Conservation (phyloP, 2,888 invertebrate genomes). For the Caradrina kadenii region DNA sequence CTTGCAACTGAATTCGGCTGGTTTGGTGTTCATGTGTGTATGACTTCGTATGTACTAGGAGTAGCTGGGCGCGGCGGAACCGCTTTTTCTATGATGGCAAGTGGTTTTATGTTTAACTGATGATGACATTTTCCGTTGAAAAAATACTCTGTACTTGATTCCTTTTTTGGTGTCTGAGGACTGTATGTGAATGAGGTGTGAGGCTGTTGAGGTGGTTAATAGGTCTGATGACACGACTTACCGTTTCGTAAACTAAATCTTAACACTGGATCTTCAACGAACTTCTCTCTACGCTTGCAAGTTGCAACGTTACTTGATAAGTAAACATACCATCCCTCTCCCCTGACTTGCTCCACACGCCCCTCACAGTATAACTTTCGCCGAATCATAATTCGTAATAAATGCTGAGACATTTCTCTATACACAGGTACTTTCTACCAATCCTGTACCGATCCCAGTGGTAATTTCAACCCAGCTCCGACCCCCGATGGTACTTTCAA, state of each 20-base stretch:
- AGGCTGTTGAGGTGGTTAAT: conserved; percentile 13
- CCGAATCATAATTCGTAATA: conserved; percentile 73
- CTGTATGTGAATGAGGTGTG: conserved; percentile 18
- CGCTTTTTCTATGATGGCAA: conserved; percentile 31
- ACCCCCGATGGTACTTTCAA: conserved; percentile 16
- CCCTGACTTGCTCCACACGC: conserved; percentile 21
- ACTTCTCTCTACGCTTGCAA: no score
- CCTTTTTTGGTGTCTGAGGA: conserved; percentile 13
- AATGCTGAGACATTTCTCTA: conserved; percentile 68
- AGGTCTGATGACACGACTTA: conserved; percentile 3
- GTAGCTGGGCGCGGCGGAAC: conserved; percentile 15
- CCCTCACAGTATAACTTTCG: conserved; percentile 65
- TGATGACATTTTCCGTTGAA: conserved; percentile 43
- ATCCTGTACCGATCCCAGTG: conserved; percentile 4
- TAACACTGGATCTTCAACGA: no score
- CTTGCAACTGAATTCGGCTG: conserved; percentile 40
- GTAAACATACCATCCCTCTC: neutral
- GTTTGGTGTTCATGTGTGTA: conserved; percentile 23
- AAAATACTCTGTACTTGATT: conserved; percentile 11
- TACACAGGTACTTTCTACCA: conserved; percentile 54
- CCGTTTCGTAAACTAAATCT: neutral
- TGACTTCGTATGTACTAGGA: conserved; percentile 20
- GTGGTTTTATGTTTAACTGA: conserved; percentile 19
- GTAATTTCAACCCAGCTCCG: conserved; percentile 22
- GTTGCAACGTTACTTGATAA: no score